These are phyloP conservation scores for Onchidella celtica DNA, from an alignment of 2,888 invertebrate species.

Conservation along the genomic window DNA sequence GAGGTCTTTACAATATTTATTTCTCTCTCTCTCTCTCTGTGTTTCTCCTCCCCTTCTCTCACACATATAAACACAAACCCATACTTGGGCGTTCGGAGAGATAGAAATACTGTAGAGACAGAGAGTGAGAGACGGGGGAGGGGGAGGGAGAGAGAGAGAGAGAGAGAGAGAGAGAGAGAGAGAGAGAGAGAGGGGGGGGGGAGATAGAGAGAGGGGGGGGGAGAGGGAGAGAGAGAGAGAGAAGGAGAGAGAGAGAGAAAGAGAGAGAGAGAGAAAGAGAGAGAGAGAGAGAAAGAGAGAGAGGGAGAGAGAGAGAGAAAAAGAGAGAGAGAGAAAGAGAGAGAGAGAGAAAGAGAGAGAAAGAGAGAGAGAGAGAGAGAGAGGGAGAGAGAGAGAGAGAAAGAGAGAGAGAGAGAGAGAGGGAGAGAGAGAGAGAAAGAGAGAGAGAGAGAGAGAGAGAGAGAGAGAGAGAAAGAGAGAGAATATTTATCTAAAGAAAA, in stretches of 20 bases:
- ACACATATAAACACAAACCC: too few species aligned
- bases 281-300: background rate
- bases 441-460: background rate
- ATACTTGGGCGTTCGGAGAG: too few species aligned
- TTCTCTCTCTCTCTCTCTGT: background rate
- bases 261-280: background rate
- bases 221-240: background rate
- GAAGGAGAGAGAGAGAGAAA: background rate
- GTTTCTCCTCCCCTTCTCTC: background rate
- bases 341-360: too few species aligned
- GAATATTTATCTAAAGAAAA: background rate
- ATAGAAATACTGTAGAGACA: too few species aligned
- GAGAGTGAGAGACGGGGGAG: background rate
- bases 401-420: too few species aligned
- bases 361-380: too few species aligned
- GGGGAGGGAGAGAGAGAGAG: background rate
- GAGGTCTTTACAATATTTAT: too few species aligned
- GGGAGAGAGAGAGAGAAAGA: background rate
- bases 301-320: slow-evolving; percentile 16
- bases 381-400: too few species aligned
- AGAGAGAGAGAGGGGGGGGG: background rate
- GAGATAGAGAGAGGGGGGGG: background rate
- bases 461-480: background rate
- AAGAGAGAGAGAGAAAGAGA: slow-evolving; percentile 11
- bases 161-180: background rate